A percentile compares a stretch with the other conserved stretches of the same genome.
Conservation (phyloP, 2,113 vertebrate genomes). For the Oreotrochilus melanogaster region DNA sequence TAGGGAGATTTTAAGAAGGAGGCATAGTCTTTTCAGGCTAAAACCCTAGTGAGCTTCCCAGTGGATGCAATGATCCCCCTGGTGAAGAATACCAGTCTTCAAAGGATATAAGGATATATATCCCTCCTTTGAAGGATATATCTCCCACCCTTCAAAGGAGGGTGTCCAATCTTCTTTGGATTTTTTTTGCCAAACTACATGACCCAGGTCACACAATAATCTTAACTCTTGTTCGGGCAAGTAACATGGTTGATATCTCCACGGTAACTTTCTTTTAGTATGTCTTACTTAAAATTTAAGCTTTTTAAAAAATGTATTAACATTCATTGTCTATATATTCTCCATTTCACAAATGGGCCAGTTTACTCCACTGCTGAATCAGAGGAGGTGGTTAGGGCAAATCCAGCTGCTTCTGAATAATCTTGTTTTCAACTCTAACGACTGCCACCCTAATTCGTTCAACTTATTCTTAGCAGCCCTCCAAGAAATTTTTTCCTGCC, state of each 20-base stretch:
- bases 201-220: neutral
- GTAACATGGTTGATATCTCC: neutral
- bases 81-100: neutral
- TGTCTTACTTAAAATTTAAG: neutral
- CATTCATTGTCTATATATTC: neutral
- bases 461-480: neutral
- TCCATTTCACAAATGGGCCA: neutral
- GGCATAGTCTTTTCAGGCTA: neutral
- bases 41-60: neutral
- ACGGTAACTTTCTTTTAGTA: neutral
- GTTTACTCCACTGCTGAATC: neutral
- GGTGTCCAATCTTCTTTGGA: neutral
- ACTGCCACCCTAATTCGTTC: neutral
- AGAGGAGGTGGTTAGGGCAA: neutral
- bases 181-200: neutral
- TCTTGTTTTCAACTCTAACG: neutral
- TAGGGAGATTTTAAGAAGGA: neutral
- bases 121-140: neutral
- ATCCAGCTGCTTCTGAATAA: neutral
- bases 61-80: neutral
- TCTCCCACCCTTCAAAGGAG: rapidly evolving
- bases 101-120: neutral
- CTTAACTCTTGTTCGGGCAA: neutral
- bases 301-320: neutral
- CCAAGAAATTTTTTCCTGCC: neutral